phyloP scores from a whole-genome alignment of 2,888 invertebrate genomes.

The Teinopalpus imperialis region DNA sequence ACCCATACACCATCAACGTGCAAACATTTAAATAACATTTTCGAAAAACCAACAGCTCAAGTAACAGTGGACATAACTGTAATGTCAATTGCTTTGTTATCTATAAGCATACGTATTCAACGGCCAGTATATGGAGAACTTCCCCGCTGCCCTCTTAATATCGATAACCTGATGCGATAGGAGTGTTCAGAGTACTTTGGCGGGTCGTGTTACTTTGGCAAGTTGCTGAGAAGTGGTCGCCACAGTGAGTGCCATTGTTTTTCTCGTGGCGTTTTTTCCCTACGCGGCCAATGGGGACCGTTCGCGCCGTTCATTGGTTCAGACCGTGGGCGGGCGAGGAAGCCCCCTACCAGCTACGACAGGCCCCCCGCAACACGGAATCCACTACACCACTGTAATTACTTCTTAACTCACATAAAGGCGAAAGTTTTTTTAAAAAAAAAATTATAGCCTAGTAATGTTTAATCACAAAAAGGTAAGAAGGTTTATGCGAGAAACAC shows the following conservation, averaged over 20 bases:
- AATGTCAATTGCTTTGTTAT: slow-evolving; percentile 23
- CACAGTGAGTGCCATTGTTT: slow-evolving; percentile 69
- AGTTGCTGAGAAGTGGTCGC: slow-evolving; percentile 40
- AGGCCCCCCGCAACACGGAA: slow-evolving; percentile 6
- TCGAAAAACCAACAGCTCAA: slow-evolving; percentile 4
- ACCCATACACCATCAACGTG: background rate
- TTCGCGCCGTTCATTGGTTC: slow-evolving; percentile 53
- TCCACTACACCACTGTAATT: slow-evolving; percentile 1
- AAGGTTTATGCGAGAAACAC: too few species aligned
- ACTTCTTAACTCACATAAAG: slow-evolving; percentile 8
- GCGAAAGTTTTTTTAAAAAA: background rate
- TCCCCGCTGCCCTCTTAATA: slow-evolving; percentile 13
- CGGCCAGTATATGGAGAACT: slow-evolving; percentile 3
- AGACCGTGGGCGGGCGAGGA: slow-evolving; percentile 28
- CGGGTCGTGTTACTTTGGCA: slow-evolving; percentile 36
- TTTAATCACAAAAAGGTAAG: too few species aligned
- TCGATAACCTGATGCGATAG: background rate
- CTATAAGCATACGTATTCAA: slow-evolving; percentile 17
- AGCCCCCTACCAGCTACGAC: slow-evolving; percentile 34
- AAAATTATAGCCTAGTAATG: too few species aligned
- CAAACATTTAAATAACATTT: background rate
- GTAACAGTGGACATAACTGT: slow-evolving; percentile 6
- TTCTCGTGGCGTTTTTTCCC: slow-evolving; percentile 51
- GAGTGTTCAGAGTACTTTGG: slow-evolving; percentile 2
- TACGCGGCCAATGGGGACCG: slow-evolving; percentile 56